phyloP scores from a whole-genome alignment of 2,888 invertebrate genomes.

The Eupelmus urozonus region DNA sequence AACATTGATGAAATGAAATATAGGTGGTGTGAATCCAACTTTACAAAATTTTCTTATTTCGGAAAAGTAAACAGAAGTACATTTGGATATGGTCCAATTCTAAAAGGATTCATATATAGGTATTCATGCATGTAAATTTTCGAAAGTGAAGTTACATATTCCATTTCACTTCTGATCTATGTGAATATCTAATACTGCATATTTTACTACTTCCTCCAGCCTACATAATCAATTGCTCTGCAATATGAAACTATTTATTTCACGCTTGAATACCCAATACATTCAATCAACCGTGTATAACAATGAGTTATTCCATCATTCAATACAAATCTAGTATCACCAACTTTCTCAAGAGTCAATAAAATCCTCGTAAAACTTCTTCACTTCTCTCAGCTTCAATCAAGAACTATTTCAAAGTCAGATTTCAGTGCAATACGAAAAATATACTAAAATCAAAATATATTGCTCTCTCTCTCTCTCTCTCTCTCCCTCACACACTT shows the following conservation, averaged over 20 bases:
- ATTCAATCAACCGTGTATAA: too few relatives aligned
- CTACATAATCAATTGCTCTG: background rate
- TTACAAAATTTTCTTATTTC: slow-evolving; percentile 7
- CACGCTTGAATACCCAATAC: too few relatives aligned
- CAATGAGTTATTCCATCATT: too few relatives aligned
- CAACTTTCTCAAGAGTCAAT: too few relatives aligned
- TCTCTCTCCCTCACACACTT: too few relatives aligned
- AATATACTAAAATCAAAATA: too few relatives aligned
- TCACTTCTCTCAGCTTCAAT: too few relatives aligned
- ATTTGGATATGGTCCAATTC: slow-evolving; percentile 1
- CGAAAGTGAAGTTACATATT: slow-evolving; percentile 7
- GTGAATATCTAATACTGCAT: background rate
- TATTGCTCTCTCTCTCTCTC: too few relatives aligned
- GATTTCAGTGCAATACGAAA: too few relatives aligned
- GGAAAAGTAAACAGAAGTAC: background rate
- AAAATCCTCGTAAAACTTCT: too few relatives aligned
- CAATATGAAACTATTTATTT: background rate
- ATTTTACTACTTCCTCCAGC: slow-evolving; percentile 6
- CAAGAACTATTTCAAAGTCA: too few relatives aligned
- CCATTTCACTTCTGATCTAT: slow-evolving; percentile 1
- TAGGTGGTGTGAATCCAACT: background rate
- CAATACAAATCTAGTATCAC: too few relatives aligned
- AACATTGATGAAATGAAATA: background rate
- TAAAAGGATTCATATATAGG: background rate
- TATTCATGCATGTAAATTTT: slow-evolving; percentile 4